Percentiles rank a stretch among this genome's conserved stretches.
These are phyloP conservation scores for Oxyura jamaicensis DNA, from an alignment of 2,113 vertebrate genomes.

Conservation along the genomic window DNA sequence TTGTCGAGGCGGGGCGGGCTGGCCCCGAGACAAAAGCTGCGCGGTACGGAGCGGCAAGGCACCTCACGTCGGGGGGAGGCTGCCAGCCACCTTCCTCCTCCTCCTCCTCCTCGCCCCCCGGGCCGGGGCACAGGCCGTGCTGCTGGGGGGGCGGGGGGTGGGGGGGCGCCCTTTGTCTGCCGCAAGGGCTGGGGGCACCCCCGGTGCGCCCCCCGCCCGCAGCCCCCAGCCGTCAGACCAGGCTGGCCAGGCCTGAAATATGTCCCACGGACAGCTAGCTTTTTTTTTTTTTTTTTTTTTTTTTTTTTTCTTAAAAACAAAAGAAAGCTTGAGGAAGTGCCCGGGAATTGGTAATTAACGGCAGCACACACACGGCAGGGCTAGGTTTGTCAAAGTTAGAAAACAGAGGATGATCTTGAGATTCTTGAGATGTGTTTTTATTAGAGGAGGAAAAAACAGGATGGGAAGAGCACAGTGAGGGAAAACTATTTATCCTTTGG, in stretches of 20 bases:
- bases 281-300: background rate
- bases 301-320: background rate
- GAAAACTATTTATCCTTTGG: background rate
- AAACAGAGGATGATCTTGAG: background rate
- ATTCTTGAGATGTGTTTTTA: background rate
- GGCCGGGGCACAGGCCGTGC: background rate
- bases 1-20: background rate
- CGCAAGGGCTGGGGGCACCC: background rate
- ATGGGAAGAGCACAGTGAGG: background rate
- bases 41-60: background rate
- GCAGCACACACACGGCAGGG: background rate
- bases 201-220: background rate
- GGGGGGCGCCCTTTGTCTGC: too few species aligned
- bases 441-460: background rate
- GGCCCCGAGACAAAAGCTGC: constrained; percentile 20
- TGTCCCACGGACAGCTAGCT: background rate
- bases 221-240: background rate
- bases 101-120: background rate
- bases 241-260: background rate
- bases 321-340: background rate
- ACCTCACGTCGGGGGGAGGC: background rate
- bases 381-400: background rate
- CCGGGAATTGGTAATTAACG: background rate
- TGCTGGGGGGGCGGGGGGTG: background rate
- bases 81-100: background rate